Conservation (phyloP, 2,113 vertebrate species). For the Catagonus wagneri region DNA sequence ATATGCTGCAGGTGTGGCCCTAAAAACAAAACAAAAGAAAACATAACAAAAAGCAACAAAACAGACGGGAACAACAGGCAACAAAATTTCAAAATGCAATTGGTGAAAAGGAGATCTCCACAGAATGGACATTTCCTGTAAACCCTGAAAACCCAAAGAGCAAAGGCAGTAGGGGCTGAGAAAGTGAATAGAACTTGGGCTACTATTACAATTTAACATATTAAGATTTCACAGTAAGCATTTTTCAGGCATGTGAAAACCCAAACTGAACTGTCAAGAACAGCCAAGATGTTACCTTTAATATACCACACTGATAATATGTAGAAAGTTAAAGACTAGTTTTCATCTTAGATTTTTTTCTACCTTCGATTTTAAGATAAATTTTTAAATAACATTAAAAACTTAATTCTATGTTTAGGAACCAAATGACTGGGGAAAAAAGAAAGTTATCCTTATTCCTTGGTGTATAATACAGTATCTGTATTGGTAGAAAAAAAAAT, state of each 20-base stretch:
- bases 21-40: no score
- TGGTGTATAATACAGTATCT: background rate
- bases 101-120: background rate
- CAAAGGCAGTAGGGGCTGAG: background rate
- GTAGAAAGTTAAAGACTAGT: background rate
- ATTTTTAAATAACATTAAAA: constrained; percentile 43
- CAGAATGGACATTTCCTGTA: background rate
- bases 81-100: constrained; percentile 27
- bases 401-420: constrained; percentile 13
- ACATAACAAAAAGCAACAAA: background rate
- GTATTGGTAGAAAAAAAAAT: background rate
- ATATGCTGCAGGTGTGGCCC: no score
- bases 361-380: constrained; percentile 26
- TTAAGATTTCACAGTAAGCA: background rate
- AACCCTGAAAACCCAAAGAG: constrained; percentile 30
- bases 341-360: background rate
- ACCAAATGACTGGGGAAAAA: background rate
- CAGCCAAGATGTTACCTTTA: background rate
- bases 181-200: background rate
- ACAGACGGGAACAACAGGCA: constrained; percentile 52
- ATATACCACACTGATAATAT: background rate
- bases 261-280: constrained; percentile 23
- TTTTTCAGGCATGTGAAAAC: background rate
- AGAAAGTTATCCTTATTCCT: constrained; percentile 42
- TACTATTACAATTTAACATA: background rate